These are phyloP conservation scores for Electrophaes corylata DNA, from an alignment of 2,888 invertebrate genomes.

Conservation along the genomic window DNA sequence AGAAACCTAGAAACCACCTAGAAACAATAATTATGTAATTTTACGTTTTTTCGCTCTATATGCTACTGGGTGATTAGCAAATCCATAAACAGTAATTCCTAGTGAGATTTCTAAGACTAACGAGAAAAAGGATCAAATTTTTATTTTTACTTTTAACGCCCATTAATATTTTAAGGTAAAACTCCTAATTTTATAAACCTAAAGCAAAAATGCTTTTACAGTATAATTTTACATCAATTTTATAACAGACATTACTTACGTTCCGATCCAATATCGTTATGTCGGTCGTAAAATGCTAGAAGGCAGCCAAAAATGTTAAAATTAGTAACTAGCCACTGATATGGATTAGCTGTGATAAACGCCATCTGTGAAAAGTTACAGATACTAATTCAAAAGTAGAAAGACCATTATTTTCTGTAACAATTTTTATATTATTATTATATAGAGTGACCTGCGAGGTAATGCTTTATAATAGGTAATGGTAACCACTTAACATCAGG, in stretches of 20 bases:
- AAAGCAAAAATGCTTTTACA: constrained; percentile 1
- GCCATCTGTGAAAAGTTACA: constrained; percentile 2
- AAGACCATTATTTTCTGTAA: background rate
- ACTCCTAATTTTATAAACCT: background rate
- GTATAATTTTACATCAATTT: constrained; percentile 18
- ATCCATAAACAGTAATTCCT: no score
- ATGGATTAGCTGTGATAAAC: background rate
- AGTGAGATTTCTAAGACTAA: no score
- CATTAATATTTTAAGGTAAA: background rate
- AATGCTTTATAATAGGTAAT: no score
- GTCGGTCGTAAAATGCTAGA: constrained; percentile 12
- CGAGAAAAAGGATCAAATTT: no score
- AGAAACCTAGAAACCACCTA: no score
- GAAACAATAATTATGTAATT: no score
- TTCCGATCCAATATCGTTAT: constrained; percentile 19
- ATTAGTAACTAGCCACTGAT: background rate
- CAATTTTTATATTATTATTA: no score
- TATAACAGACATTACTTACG: constrained; percentile 9
- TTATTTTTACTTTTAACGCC: no score
- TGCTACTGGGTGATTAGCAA: no score
- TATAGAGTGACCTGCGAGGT: no score
- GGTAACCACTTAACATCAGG: no score
- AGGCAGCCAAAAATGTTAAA: constrained; percentile 7
- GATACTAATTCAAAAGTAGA: background rate
- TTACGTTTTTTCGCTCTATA: no score